These are phyloP conservation scores for Pogonocherus hispidulus DNA, from an alignment of 2,888 invertebrate genomes.

Conservation along the genomic window DNA sequence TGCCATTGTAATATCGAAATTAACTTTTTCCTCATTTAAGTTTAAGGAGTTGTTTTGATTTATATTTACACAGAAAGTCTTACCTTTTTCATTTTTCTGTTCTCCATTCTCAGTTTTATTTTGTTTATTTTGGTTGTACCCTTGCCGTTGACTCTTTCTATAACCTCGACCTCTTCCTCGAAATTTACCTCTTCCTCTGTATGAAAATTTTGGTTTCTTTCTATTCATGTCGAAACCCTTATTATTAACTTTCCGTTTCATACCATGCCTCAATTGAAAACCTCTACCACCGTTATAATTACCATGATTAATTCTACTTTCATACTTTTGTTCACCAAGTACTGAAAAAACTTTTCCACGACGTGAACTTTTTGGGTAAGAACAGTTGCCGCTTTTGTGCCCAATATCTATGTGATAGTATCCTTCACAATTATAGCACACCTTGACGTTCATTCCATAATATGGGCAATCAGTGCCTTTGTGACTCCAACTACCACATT, in stretches of 20 bases:
- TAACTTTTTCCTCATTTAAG: neutral
- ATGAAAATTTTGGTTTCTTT: neutral
- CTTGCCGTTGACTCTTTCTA: neutral
- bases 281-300: too few relatives aligned
- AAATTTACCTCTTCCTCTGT: constrained; percentile 5
- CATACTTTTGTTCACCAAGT: neutral
- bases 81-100: neutral
- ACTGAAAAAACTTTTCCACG: neutral
- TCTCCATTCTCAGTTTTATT: neutral
- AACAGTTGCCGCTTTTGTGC: neutral
- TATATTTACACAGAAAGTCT: neutral
- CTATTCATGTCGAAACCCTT: neutral
- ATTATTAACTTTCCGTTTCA: neutral
- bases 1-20: neutral
- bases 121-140: neutral
- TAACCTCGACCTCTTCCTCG: neutral
- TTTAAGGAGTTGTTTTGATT: too few relatives aligned
- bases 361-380: neutral
- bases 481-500: too few relatives aligned
- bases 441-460: too few relatives aligned
- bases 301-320: neutral
- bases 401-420: neutral
- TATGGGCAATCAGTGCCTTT: too few relatives aligned
- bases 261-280: neutral
- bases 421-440: too few relatives aligned